These are phyloP conservation scores for Panagrolaimus sp. DNA, from an alignment of 1,140 invertebrate species.

Conservation along the genomic window DNA sequence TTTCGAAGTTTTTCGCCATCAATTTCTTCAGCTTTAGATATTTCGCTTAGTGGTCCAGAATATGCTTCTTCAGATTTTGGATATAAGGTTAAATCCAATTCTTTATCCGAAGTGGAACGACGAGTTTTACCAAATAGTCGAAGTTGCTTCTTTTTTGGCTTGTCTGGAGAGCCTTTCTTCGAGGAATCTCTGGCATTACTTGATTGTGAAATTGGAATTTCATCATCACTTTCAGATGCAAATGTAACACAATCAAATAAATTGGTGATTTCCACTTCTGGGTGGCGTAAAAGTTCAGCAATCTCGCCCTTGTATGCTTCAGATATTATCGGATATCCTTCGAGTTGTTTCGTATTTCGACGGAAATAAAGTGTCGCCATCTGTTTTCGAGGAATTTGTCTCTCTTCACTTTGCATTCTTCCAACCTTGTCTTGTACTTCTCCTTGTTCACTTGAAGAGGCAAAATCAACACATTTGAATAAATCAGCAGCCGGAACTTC, in stretches of 20 bases:
- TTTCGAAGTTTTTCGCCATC: neutral
- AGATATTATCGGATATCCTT: neutral
- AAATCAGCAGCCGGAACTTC: conserved; percentile 4
- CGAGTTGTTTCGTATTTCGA: too few species aligned
- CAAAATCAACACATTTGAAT: conserved; percentile 8
- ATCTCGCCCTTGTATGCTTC: conserved; percentile 26
- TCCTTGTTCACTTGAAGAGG: conserved; percentile 6
- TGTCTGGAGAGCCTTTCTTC: too few species aligned
- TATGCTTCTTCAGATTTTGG: neutral
- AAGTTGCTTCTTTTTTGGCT: neutral
- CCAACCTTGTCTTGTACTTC: too few species aligned
- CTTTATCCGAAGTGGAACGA: neutral
- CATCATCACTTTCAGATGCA: neutral
- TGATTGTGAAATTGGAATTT: neutral
- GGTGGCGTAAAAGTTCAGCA: neutral
- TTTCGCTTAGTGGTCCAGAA: neutral
- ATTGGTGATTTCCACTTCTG: neutral
- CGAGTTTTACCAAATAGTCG: neutral
- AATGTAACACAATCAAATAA: neutral
- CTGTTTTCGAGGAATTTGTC: too few species aligned
- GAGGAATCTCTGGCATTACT: neutral
- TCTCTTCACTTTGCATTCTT: too few species aligned
- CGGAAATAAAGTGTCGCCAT: too few species aligned
- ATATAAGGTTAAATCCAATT: neutral
- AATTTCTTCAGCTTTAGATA: neutral